phyloP scores from a whole-genome alignment of 2,888 invertebrate genomes.

The Horisme vitalbata region DNA sequence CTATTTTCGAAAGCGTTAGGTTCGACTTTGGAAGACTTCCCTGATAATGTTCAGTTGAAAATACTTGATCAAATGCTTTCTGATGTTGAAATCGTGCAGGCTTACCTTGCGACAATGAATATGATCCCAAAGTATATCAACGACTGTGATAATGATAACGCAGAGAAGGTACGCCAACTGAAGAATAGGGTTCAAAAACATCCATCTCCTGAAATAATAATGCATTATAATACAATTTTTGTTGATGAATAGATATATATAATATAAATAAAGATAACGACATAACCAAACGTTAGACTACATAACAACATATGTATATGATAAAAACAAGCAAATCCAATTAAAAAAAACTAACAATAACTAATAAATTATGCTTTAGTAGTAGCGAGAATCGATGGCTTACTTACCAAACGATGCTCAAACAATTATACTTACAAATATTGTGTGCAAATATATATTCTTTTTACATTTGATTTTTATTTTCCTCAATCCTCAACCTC shows the following conservation, averaged over 20 bases:
- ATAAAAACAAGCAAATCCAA: no score
- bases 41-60: constrained; percentile 18
- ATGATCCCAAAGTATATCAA: constrained; percentile 25
- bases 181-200: constrained; percentile 36
- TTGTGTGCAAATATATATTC: no score
- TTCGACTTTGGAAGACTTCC: constrained; percentile 24
- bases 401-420: no score
- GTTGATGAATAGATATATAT: constrained; percentile 4
- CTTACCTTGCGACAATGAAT: constrained; percentile 48
- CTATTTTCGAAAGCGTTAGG: constrained; percentile 46
- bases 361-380: no score
- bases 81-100: constrained; percentile 46
- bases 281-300: no score
- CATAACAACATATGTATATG: no score
- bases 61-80: constrained; percentile 43
- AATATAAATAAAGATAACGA: no score
- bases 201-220: constrained; percentile 53
- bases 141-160: constrained; percentile 11
- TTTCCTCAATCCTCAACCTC: no score
- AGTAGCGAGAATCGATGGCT: no score
- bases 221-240: constrained; percentile 42
- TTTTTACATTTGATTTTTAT: no score
- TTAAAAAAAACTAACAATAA: no score
- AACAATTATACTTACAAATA: no score
- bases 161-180: constrained; percentile 26